Conservation (phyloP, 2,113 vertebrate genomes). For the Sprattus sprattus region DNA sequence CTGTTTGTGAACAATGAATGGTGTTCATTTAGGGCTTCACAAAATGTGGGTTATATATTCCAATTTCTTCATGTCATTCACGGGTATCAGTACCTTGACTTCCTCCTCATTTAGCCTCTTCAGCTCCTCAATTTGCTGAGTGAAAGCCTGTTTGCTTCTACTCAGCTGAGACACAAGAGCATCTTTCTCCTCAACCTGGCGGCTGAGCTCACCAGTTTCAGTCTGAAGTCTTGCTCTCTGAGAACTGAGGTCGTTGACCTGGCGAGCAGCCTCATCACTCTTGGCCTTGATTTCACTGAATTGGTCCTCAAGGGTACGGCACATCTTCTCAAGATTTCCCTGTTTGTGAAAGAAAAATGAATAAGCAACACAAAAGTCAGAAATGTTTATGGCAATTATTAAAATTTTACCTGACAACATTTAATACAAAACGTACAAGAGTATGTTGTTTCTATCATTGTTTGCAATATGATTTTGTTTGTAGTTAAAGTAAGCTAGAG, state of each 20-base stretch:
- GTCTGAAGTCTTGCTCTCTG: slow-evolving; percentile 77
- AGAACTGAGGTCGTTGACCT: slow-evolving; percentile 71
- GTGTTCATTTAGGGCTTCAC: neutral
- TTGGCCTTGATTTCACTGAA: slow-evolving; percentile 76
- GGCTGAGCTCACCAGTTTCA: slow-evolving; percentile 77
- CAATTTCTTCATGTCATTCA: neutral
- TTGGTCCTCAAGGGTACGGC: slow-evolving; percentile 81
- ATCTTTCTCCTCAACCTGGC: slow-evolving; percentile 82
- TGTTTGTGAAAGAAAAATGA: slow-evolving; percentile 39
- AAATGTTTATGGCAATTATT: too few species aligned
- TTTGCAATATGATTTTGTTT: too few species aligned
- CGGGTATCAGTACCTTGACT: slow-evolving; percentile 68
- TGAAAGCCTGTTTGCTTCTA: slow-evolving; percentile 76
- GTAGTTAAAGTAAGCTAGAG: neutral
- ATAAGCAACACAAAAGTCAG: too few species aligned
- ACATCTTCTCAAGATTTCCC: slow-evolving; percentile 80
- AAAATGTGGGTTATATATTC: too few species aligned
- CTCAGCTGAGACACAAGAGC: slow-evolving; percentile 77
- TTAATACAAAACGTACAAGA: too few species aligned
- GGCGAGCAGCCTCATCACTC: slow-evolving; percentile 74
- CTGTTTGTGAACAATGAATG: slow-evolving; percentile 41
- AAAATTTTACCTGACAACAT: too few species aligned
- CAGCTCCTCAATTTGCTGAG: slow-evolving; percentile 81
- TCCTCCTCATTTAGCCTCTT: slow-evolving; percentile 83
- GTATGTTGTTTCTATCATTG: too few species aligned